These are phyloP conservation scores for Dyspetes luteomarginatus DNA, from an alignment of 2,888 invertebrate species.

Conservation along the genomic window DNA sequence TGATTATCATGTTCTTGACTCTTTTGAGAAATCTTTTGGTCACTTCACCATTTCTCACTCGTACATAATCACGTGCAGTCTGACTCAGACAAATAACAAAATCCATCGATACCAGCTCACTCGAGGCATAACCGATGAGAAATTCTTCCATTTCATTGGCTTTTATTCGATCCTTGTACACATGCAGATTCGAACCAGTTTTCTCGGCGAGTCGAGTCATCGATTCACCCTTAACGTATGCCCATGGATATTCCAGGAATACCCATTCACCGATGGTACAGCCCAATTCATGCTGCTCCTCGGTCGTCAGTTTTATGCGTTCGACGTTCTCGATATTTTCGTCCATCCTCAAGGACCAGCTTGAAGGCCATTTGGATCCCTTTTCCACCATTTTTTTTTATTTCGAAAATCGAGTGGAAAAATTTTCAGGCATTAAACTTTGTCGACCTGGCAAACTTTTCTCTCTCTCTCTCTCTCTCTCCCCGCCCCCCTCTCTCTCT, in stretches of 20 bases:
- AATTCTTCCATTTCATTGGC: conserved; percentile 74
- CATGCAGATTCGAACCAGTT: conserved; percentile 69
- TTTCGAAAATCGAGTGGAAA: conserved; percentile 10
- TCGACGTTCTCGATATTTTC: conserved; percentile 76
- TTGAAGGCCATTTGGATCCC: conserved; percentile 65
- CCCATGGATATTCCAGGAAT: conserved; percentile 81
- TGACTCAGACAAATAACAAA: conserved; percentile 88
- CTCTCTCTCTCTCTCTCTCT: not conserved
- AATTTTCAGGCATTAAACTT: not conserved
- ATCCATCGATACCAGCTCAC: conserved; percentile 86
- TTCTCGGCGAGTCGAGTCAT: conserved; percentile 63
- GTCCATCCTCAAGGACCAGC: conserved; percentile 73
- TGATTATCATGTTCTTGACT: conserved; percentile 84
- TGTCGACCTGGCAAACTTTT: not conserved
- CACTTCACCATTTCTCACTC: conserved; percentile 71
- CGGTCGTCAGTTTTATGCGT: conserved; percentile 70
- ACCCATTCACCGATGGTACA: conserved; percentile 77
- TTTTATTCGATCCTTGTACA: conserved; percentile 67
- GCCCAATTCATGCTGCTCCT: conserved; percentile 73
- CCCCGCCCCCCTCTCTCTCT: not conserved
- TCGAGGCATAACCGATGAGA: conserved; percentile 88
- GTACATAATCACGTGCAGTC: conserved; percentile 84
- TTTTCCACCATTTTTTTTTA: conserved; percentile 67
- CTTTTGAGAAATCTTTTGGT: conserved; percentile 65
- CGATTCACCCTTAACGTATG: conserved; percentile 72